Percentiles rank a stretch among this genome's conserved stretches.
These are phyloP conservation scores for Pherbina coryleti DNA, from an alignment of 2,888 invertebrate genomes.

Conservation along the genomic window DNA sequence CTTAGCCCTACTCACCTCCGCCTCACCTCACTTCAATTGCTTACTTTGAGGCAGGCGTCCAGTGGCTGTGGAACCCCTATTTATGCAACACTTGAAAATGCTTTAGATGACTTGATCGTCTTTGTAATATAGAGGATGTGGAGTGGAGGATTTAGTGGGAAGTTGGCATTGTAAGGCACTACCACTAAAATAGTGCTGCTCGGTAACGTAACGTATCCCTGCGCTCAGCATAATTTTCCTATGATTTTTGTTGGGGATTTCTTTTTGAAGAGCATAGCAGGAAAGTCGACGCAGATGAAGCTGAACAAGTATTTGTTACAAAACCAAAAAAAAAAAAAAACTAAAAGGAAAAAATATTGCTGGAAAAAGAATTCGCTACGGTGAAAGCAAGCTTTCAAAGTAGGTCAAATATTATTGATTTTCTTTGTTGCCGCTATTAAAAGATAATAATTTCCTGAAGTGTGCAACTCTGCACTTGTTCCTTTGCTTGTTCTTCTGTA, in stretches of 20 bases:
- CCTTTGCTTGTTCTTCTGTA: background rate
- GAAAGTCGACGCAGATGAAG: conserved; percentile 12
- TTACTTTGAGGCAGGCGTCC: background rate
- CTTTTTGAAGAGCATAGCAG: background rate
- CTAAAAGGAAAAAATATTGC: background rate
- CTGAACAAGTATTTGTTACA: background rate
- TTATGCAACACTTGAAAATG: conserved; percentile 31
- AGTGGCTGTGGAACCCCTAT: background rate
- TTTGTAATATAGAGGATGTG: conserved; percentile 5
- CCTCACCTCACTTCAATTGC: background rate
- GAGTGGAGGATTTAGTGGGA: background rate
- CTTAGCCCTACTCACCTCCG: background rate
- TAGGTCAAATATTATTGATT: conserved; percentile 32
- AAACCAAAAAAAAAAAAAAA: background rate
- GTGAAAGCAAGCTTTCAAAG: background rate
- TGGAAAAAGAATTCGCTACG: too few relatives aligned
- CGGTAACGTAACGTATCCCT: background rate
- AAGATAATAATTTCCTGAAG: conserved; percentile 32
- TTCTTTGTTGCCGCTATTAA: conserved; percentile 24
- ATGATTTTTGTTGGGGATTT: conserved; percentile 9
- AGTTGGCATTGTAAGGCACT: background rate
- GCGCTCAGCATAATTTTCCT: conserved; percentile 3
- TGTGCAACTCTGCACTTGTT: conserved; percentile 5
- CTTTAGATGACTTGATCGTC: conserved; percentile 30
- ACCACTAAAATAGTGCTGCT: background rate